phyloP scores from a whole-genome alignment of 37 sponge, comb jelly and placozoan genomes.

The Tethya wilhelma region DNA sequence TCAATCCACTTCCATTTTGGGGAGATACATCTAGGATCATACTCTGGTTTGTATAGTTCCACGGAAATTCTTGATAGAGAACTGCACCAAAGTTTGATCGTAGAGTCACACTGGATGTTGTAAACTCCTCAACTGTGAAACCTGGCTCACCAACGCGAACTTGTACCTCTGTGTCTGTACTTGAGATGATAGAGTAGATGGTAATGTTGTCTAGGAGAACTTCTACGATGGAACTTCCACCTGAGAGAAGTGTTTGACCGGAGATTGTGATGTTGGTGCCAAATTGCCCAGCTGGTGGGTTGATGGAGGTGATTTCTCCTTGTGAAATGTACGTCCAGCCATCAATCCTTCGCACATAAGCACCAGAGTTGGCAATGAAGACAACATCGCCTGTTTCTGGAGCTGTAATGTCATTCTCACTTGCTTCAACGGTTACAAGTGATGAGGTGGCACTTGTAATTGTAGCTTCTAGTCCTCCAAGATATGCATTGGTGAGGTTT shows the following conservation, averaged over 20 bases:
- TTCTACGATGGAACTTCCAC: constrained; percentile 22
- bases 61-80: constrained; percentile 16
- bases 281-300: constrained; percentile 52
- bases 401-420: too few species aligned
- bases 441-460: background rate
- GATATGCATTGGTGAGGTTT: background rate
- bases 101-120: constrained; percentile 20
- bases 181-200: background rate
- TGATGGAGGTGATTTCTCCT: constrained; percentile 24
- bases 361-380: constrained; percentile 57
- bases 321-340: constrained; percentile 57
- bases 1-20: constrained; percentile 33
- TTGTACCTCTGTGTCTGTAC: constrained; percentile 13
- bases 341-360: constrained; percentile 39
- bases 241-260: constrained; percentile 48
- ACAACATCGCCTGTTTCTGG: constrained; percentile 57
- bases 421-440: constrained; percentile 2
- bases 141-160: constrained; percentile 41
- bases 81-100: constrained; percentile 52
- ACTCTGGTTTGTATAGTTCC: constrained; percentile 44
- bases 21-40: constrained; percentile 46
- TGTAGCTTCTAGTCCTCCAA: constrained; percentile 49
- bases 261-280: constrained; percentile 58
- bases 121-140: background rate
- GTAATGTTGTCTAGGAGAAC: constrained; percentile 4